Conservation (phyloP, 37 sponge, comb jelly and placozoan genomes). For the Spongilla lacustris region DNA sequence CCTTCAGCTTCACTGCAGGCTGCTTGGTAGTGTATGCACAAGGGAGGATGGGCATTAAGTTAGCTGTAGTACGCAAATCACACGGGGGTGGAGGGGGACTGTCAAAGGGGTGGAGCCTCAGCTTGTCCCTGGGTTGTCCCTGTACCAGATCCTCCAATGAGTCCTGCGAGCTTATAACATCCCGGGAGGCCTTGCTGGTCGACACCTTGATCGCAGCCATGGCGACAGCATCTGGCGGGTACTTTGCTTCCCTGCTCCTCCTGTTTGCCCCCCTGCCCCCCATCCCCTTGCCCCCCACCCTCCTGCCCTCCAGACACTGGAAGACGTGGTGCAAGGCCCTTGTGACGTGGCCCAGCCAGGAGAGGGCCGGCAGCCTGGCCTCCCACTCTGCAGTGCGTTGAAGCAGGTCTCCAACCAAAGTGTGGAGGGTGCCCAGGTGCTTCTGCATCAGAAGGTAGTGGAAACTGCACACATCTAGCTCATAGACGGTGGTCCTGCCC, state of each 20-base stretch:
- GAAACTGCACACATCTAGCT: background rate
- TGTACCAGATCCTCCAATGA: background rate
- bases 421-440: background rate
- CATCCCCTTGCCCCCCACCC: background rate
- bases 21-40: background rate
- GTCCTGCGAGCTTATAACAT: background rate
- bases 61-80: background rate
- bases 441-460: background rate
- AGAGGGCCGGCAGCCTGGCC: background rate
- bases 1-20: background rate
- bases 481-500: background rate
- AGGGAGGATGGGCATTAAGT: background rate
- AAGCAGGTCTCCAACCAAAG: background rate
- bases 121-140: background rate
- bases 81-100: background rate
- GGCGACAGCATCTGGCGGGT: background rate
- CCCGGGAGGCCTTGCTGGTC: background rate
- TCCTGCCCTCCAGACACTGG: background rate
- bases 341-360: background rate
- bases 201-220: background rate
- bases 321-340: background rate
- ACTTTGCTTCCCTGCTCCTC: background rate
- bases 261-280: too few species aligned
- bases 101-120: background rate
- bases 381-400: background rate